Evolutionary conservation across 2,113 vertebrate species (phyloP).

Genomic region (Dolichallabes microphthalmus): DNA sequence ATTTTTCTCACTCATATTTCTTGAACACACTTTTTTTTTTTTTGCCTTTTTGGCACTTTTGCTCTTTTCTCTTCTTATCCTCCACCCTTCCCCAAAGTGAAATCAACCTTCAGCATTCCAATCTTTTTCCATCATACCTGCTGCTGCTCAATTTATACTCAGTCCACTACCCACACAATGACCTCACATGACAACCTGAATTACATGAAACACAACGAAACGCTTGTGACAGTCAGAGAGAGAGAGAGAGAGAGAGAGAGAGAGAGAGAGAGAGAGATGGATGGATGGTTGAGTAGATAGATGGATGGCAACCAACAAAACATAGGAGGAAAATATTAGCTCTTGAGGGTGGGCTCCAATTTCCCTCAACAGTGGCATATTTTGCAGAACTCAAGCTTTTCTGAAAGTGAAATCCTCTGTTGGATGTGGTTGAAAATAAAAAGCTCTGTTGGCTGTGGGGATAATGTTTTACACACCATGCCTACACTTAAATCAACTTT

Average conservation of each 20-base stretch:
- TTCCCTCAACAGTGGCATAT: not conserved
- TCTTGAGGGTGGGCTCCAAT: not conserved
- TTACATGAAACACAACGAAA: not conserved
- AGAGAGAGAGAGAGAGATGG: not conserved
- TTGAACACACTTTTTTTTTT: not conserved
- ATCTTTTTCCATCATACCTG: conserved; percentile 70
- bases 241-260: not conserved
- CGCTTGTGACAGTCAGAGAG: not conserved
- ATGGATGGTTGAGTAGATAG: not conserved
- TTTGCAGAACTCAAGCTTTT: not conserved
- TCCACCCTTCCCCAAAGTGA: conserved; percentile 18
- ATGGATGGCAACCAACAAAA: conserved; percentile 32
- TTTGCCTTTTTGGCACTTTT: not conserved
- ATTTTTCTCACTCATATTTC: conserved; percentile 57
- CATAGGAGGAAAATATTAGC: conserved; percentile 46
- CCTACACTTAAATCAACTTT: conserved; percentile 4
- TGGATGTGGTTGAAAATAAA: not conserved
- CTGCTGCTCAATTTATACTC: conserved; percentile 43
- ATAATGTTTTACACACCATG: not conserved
- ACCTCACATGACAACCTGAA: conserved; percentile 49
- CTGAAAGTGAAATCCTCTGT: not conserved
- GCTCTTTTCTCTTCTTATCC: conserved; percentile 48
- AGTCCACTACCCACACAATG: conserved; percentile 43
- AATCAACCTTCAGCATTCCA: conserved; percentile 66
- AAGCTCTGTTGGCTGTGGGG: not conserved